Conservation (phyloP, 1,140 invertebrate genomes). For the Hycleus cichorii region DNA sequence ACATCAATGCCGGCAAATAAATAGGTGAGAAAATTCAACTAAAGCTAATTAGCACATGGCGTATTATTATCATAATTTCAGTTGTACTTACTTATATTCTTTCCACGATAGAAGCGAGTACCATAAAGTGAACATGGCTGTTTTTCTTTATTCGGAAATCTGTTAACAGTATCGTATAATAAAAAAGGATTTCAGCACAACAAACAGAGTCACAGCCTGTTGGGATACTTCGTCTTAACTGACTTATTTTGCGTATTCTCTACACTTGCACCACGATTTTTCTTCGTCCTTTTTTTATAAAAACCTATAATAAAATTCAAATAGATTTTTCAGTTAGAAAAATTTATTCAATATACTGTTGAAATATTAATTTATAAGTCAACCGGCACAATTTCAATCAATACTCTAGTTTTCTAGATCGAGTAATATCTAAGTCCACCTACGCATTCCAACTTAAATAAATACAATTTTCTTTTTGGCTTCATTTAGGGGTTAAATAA, state of each 20-base stretch:
- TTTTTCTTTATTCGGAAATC: background rate
- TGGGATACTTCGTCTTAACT: conserved; percentile 21
- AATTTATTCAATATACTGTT: too few species aligned
- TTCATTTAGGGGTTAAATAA: too few species aligned
- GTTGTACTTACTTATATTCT: conserved; percentile 33
- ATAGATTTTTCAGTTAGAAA: too few species aligned
- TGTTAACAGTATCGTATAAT: background rate
- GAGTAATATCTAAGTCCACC: too few species aligned
- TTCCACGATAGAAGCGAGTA: conserved; percentile 33
- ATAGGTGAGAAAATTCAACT: background rate
- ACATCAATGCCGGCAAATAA: conserved; percentile 6
- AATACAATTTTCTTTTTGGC: too few species aligned
- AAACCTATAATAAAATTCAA: too few species aligned
- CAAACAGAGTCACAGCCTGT: conserved; percentile 9
- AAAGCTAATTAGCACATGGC: background rate
- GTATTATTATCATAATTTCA: background rate
- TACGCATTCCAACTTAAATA: too few species aligned
- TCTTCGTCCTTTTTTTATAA: background rate
- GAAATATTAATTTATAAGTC: too few species aligned
- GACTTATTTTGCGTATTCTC: conserved; percentile 21
- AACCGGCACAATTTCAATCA: too few species aligned
- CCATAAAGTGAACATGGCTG: conserved; percentile 36
- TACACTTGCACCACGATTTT: conserved; percentile 7
- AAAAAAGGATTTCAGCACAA: conserved; percentile 14
- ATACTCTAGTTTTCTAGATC: too few species aligned